Evolutionary conservation across 1,140 invertebrate species (phyloP), one percentile per base, ranked within the genome.

Genomic region (Drosophila pseudoobscura): DNA sequence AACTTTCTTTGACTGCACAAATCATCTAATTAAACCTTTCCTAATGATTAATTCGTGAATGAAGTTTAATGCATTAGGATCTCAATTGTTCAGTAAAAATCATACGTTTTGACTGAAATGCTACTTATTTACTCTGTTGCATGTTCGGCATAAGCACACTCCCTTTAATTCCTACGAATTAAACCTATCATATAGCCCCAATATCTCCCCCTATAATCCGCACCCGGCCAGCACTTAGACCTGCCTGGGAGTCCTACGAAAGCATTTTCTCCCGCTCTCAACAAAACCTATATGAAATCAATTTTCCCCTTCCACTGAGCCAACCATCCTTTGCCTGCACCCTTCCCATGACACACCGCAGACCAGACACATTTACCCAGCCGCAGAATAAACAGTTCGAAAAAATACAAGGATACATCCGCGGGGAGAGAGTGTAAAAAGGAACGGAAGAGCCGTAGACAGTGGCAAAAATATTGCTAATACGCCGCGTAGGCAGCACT

Each of bases 391-490:
- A 78, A 76, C 62, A 71, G 50, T 63, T 50, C 26, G 44, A 58
- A 64, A 75, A 59, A 63, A 69, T 51, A 26, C 53, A 52, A 64
- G 41, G 11, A 72, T 35, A 41, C 43, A 24, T 43, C 5, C 45
- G 35, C 8, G 47, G 35, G 20, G 6, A 35, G 29, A 24, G 46
- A 43, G 47, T 11, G 26, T 1, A 62, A 64, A 51, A 70, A 44
- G 47, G 75, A 54, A 24, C 66, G 57, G 78, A 79, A 61, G 66
- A 62, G 62, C 49, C 59, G 52, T 59, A 88, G 78, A 82, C 82
- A 82, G 74, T 88, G 47, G 62, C 70, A 75, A 82, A 85, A 82
- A 87, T 88, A 88, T 87, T 82, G 73, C 82, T 87, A 82, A 88
- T 88, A 87, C 82, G 75, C 46, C 49, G 74, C 75, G 78, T 87